A percentile compares a stretch with the other conserved stretches of the same genome.
phyloP scores from a whole-genome alignment of 2,113 vertebrate species.

The Rhipidura dahli region DNA sequence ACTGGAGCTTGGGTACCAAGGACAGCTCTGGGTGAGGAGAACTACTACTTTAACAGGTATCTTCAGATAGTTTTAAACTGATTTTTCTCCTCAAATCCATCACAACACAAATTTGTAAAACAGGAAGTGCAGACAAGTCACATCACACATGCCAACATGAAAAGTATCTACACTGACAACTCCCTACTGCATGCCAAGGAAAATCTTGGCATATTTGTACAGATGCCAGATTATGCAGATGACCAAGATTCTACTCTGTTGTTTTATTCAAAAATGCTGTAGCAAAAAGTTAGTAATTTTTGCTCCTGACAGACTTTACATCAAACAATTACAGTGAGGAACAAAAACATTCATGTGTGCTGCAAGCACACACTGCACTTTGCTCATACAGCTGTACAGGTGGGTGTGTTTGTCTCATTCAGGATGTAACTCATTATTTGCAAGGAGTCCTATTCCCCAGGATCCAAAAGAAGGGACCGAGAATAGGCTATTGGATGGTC shows the following conservation, averaged over 20 bases:
- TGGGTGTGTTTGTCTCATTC: background rate
- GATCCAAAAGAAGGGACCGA: background rate
- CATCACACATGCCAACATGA: background rate
- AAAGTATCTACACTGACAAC: background rate
- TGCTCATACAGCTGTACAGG: background rate
- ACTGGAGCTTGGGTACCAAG: background rate
- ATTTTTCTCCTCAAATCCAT: background rate
- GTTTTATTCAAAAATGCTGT: accelerated
- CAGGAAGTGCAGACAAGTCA: background rate
- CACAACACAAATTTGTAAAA: background rate
- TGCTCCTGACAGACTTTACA: background rate
- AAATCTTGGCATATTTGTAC: background rate
- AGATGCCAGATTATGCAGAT: background rate
- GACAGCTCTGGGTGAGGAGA: background rate
- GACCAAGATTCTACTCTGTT: background rate
- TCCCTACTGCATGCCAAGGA: background rate
- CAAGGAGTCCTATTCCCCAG: background rate
- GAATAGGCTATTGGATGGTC: too few species aligned
- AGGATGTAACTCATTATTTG: background rate
- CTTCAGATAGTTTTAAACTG: background rate
- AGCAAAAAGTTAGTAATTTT: background rate
- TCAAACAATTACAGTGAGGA: background rate
- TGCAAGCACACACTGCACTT: accelerated
- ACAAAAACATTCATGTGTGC: accelerated
- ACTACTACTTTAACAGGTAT: background rate